Evolutionary conservation across 1,140 invertebrate species (phyloP), one percentile per base, ranked within the genome.

Genomic region (Adoxophyes honmai): DNA sequence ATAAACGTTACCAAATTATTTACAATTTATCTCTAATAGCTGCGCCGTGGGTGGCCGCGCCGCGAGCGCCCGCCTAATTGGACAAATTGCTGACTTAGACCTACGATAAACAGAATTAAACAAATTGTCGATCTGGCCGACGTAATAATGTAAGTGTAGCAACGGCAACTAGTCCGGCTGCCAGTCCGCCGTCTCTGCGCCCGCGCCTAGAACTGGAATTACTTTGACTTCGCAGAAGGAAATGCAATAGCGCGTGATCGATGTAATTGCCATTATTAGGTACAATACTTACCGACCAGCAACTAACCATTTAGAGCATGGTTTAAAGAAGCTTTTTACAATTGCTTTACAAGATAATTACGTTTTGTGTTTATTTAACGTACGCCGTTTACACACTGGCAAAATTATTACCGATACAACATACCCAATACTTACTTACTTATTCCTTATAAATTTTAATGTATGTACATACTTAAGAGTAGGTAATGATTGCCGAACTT

Each of bases 21-120:
- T 81, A 83, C 82, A 85, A 86, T 86, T 81, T 80, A 80, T 78
- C 66, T 81, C 75, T 85, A 85, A 87, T 87, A 82, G 78, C 67
- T 62, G 54, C 77, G 51, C 69, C 67, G 81, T 85, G 82, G 82
- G 85, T 86, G 82, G 84, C 66, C 73, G 21, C 60, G 67, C 61
- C 59, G 63, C 62, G 65, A 64, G 72, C 79, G 68, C 67, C 68
- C 70, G 66, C 58, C 77, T 88, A 88, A 88, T 88, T 86, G 80
- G 81, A 74, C 83, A 81, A 87, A 86, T 87, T 81, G 78, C 73
- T 68, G 78, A 65, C 64, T 83, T 83, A 88, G 81, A 78, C 68
- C 72, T 72, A 80, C 74, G 74, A 84, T 86, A 84, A 84, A 84
- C 78, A 75, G 71, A 78, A 80, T 83, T 77, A 81, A 78, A 84